Base-by-base conservation (phyloP, 2,888 invertebrate genomes). In the Tipula lateralis region DNA sequence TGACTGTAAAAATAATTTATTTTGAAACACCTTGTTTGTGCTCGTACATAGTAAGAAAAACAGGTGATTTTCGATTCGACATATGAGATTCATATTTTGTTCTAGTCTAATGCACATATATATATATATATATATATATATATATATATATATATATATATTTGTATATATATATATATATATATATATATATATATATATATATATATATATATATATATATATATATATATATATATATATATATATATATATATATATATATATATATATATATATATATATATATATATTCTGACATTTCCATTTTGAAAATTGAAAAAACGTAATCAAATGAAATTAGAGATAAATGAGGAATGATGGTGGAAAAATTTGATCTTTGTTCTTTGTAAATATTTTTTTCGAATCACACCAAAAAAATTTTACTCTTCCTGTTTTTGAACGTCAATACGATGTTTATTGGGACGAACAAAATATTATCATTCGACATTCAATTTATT, bases 401-500 rank as follows among this genome's bases (percentile, higher is more conserved):
- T 12, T 12, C 66, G 7, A 66, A 12, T 66, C 24, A 66, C 66
- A 66, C 24, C 16, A 19, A 24, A 66, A 13, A 50, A 50, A 50
- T 66, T 24, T n/a, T n/a, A 24, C 4, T 24, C 24, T 66, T 66
- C 24, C 66, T 24, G 66, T 24, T n/a, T n/a, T 66, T 66, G 24
- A 66, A 24, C 24, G 66, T 66, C 66, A 66, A 66, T 66, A 24
- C 9, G 24, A 24, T 66, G 66, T 66, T 66, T 66, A 66, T 66
- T 66, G 66, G 24, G 66, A 66, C 24, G 66, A 24, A 24, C 19
- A 12, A 66, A 66, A 24, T 24, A 66, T 66, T 66, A 66, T 19
- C 50, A 50, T 50, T 50, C 24, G 66, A 66, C 66, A 66, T 66
- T 66, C 66, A 66, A 66, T 66, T 66, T 66, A 66, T 66, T 66